Evolutionary conservation across 2,888 invertebrate genomes (phyloP), one percentile per base, ranked within the genome.

Genomic region (Ormyrus rosae): DNA sequence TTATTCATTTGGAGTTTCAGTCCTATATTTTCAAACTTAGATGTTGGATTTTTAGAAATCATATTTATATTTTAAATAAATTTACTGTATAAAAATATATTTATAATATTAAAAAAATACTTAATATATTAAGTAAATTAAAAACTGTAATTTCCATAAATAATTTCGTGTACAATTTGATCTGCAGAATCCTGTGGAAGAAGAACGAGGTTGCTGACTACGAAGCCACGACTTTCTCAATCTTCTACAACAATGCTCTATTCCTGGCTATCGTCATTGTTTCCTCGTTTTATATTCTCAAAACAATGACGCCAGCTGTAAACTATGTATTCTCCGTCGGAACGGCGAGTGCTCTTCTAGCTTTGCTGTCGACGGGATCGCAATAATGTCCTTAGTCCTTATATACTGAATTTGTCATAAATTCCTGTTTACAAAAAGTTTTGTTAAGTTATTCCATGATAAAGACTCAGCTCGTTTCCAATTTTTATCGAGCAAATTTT

Each of bases 201-300:
- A 99, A 99, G 92, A 99, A 99, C 91, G 99, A 99, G 92, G 99
- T 99, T 10, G 99, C 99, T 45, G 99, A 99, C 91, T 99, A 98
- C 90, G 99, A 99, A 92, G 99, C 99, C 0, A 99, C 99, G 55
- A 99, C 98, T 1, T 99, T 98, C 91, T 96, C 99, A 68, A 99
- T 99, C 88, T 99, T 99, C 92, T 99, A 99, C 93, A 99, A 99
- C 92, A 99, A 99, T 90, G 96, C 99, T 19, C 91, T 99, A 83
- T 99, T 97, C 92, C 92, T 99, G 91, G 96, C 98, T 78, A 93
- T 99, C 81, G 96, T 99, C 74, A 97, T 99, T 85, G 93, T 99
- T 84, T 94, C 95, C 85, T 99, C 99, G 87, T 99, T 99, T 93
- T 99, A 98, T 92, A 89, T 99, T 77, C 93, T 99, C 86, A 95